Percentiles rank a stretch among this genome's conserved stretches.
These are phyloP conservation scores for Belgica antarctica DNA, from an alignment of 2,888 invertebrate genomes.

Conservation along the genomic window DNA sequence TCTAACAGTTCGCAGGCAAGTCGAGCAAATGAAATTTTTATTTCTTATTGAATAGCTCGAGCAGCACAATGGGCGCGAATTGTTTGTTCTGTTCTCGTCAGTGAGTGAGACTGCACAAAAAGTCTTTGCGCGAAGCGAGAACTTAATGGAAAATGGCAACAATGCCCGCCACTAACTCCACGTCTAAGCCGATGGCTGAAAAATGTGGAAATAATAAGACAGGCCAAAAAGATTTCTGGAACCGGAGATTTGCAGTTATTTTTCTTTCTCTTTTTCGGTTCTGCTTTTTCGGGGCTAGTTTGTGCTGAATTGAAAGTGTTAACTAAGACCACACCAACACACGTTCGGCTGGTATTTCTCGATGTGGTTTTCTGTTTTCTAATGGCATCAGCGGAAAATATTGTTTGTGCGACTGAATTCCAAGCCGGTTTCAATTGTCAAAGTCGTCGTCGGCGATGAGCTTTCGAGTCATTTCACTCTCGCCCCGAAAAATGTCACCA, in stretches of 20 bases:
- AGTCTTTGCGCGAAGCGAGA: too few relatives aligned
- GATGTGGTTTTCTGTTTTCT: constrained; percentile 8
- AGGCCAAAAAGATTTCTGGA: constrained; percentile 1
- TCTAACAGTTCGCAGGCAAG: background rate
- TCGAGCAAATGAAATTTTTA: background rate
- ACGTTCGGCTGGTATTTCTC: background rate
- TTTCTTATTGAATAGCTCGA: too few relatives aligned
- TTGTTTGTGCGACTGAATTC: background rate
- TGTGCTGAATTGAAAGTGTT: constrained; percentile 3
- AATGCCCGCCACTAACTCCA: constrained; percentile 19
- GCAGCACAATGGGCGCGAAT: background rate
- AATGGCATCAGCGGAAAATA: constrained; percentile 22
- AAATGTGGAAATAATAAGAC: constrained; percentile 21
- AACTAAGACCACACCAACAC: constrained; percentile 4
- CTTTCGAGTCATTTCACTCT: background rate
- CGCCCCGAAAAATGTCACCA: background rate
- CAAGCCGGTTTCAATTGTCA: constrained; percentile 1
- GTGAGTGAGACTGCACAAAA: background rate
- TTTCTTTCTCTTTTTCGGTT: background rate
- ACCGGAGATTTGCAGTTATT: constrained; percentile 26
- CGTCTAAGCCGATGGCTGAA: background rate
- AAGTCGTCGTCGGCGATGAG: background rate
- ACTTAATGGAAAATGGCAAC: constrained; percentile 32
- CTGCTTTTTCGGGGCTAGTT: too few relatives aligned
- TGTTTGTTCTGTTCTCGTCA: too few relatives aligned